Evolutionary conservation across 2,113 vertebrate species (phyloP).

Genomic region (Propithecus coquereli): DNA sequence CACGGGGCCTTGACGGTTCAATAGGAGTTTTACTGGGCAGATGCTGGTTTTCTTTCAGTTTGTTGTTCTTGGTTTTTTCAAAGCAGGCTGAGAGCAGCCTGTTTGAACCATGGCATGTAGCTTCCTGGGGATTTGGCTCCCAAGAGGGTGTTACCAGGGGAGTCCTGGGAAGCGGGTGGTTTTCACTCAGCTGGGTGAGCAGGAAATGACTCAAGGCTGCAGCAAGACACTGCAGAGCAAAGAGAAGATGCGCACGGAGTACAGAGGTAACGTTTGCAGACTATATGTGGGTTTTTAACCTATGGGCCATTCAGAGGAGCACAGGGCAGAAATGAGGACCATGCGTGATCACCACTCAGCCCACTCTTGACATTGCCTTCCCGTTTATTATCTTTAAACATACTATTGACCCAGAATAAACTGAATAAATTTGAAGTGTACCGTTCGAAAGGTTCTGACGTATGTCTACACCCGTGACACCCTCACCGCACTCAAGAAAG

Average conservation of each 20-base stretch:
- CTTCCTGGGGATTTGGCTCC: neutral
- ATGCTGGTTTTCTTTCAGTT: neutral
- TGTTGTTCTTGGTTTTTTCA: neutral
- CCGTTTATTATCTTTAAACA: fast-evolving
- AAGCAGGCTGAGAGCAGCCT: neutral
- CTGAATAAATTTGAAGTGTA: fast-evolving
- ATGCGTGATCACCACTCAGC: neutral
- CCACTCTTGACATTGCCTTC: fast-evolving
- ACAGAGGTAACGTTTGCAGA: neutral
- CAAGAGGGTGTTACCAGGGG: neutral
- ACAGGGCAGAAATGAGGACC: neutral
- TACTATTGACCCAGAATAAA: fast-evolving
- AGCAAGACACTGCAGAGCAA: fast-evolving
- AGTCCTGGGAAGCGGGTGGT: neutral
- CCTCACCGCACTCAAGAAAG: neutral
- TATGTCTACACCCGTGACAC: neutral
- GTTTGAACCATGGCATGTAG: neutral
- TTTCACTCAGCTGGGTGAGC: neutral
- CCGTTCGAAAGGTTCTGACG: neutral
- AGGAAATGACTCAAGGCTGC: neutral
- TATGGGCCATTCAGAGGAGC: neutral
- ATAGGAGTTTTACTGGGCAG: neutral
- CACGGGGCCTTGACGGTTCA: neutral
- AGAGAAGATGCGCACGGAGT: fast-evolving
- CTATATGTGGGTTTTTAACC: too few species aligned